Conservation (phyloP, 2,888 invertebrate species). For the Ctena decussata region DNA sequence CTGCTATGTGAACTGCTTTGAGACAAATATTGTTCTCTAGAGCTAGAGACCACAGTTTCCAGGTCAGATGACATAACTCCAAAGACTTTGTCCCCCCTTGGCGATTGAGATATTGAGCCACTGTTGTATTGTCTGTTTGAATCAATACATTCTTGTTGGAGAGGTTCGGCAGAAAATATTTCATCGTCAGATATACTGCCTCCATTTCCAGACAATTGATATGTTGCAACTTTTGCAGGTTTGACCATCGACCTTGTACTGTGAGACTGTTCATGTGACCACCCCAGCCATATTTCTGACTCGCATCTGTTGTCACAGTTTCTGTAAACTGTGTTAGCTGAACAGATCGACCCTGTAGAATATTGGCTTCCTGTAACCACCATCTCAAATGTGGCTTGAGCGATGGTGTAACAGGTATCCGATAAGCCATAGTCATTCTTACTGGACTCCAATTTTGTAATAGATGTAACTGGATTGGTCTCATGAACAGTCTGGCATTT, state of each 20-base stretch:
- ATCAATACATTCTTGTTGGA: background rate
- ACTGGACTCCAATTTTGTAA: no score
- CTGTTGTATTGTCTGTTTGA: background rate
- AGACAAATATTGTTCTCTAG: background rate
- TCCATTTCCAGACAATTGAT: no score
- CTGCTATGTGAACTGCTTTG: background rate
- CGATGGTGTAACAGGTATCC: background rate
- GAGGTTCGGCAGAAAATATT: conserved; percentile 20
- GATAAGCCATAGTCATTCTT: conserved; percentile 8
- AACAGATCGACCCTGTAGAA: conserved; percentile 19
- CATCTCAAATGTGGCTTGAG: conserved; percentile 22
- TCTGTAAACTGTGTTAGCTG: background rate
- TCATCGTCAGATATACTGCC: conserved; percentile 17
- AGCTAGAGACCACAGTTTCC: background rate
- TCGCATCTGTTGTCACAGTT: conserved; percentile 13
- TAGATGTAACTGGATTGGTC: conserved; percentile 42
- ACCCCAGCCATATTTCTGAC: no score
- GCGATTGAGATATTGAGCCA: background rate
- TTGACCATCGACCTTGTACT: no score
- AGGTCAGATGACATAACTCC: background rate
- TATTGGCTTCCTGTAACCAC: conserved; percentile 27
- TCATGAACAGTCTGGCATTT: conserved; percentile 33
- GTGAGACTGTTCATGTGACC: no score
- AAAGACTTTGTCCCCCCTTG: no score
- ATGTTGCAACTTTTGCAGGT: no score